Conservation (phyloP, 2,888 invertebrate genomes). For the Amphiduros pacificus region DNA sequence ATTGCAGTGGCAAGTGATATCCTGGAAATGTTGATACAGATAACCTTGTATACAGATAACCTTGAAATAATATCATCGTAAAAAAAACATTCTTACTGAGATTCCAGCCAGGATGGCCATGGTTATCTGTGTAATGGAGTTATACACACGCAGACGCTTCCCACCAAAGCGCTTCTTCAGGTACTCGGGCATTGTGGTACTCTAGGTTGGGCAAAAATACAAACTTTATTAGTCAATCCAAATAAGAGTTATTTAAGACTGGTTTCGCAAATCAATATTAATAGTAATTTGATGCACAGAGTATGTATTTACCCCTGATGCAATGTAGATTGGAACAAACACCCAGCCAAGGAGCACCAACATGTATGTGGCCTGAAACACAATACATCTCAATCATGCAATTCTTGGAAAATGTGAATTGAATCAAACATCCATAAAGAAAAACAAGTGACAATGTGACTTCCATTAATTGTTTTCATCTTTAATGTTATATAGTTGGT, state of each 20-base stretch:
- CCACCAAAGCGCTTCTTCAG: conserved; percentile 30
- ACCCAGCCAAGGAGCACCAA: conserved; percentile 50
- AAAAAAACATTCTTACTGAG: no score
- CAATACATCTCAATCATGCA: background rate
- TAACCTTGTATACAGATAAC: no score
- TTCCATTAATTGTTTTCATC: background rate
- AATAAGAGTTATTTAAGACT: no score
- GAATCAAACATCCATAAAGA: no score
- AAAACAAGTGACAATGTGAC: background rate
- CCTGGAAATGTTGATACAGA: no score
- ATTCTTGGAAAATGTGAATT: no score
- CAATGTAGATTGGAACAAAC: conserved; percentile 50
- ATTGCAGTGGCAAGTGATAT: no score
- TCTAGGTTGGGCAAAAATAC: no score
- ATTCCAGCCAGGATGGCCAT: conserved; percentile 28
- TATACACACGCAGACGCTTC: conserved; percentile 27
- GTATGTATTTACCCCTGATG: conserved; percentile 42
- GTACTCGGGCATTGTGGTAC: conserved; percentile 34
- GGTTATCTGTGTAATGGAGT: conserved; percentile 23
- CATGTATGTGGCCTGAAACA: conserved; percentile 44
- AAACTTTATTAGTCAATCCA: no score
- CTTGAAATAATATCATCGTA: no score
- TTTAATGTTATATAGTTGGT: no score
- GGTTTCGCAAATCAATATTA: background rate
- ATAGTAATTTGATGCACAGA: background rate